Evolutionary conservation across 2,888 invertebrate species (phyloP).

Genomic region (Hymenopus coronatus): DNA sequence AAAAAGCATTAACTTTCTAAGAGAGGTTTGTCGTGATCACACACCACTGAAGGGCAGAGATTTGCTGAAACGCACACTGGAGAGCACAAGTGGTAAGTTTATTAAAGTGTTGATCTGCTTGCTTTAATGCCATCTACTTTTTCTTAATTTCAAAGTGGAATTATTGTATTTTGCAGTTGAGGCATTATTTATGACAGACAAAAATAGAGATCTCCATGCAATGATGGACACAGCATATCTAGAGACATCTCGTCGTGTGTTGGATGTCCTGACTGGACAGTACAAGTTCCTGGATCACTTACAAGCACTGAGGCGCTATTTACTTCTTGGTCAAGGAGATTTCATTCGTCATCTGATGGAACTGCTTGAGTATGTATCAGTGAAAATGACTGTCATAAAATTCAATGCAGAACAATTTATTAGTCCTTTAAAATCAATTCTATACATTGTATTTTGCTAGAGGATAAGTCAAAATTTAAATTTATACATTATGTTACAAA

Average conservation of each 20-base stretch:
- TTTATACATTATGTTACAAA: too few species aligned
- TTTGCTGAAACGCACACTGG: slow-evolving; percentile 54
- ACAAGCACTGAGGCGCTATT: slow-evolving; percentile 83
- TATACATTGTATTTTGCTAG: too few species aligned
- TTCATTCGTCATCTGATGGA: slow-evolving; percentile 93
- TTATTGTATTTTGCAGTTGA: slow-evolving; percentile 49
- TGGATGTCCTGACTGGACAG: slow-evolving; percentile 81
- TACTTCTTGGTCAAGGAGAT: slow-evolving; percentile 93
- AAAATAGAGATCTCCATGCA: slow-evolving; percentile 72
- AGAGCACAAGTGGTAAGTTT: slow-evolving; percentile 47
- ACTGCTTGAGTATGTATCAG: slow-evolving; percentile 72
- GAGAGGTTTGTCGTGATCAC: slow-evolving; percentile 86
- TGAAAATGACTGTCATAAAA: neutral
- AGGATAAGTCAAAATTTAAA: too few species aligned
- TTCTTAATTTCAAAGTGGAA: neutral
- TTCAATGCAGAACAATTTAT: too few species aligned
- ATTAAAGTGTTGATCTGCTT: too few species aligned
- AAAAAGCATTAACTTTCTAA: slow-evolving; percentile 92
- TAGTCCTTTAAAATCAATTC: too few species aligned
- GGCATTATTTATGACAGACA: slow-evolving; percentile 63
- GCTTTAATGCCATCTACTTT: too few species aligned
- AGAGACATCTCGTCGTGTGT: slow-evolving; percentile 80
- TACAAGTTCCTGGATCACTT: slow-evolving; percentile 89
- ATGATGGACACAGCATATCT: slow-evolving; percentile 82
- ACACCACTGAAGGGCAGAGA: slow-evolving; percentile 62